Base-by-base conservation (phyloP, 2,888 invertebrate species). In the Pandemis heparana region DNA sequence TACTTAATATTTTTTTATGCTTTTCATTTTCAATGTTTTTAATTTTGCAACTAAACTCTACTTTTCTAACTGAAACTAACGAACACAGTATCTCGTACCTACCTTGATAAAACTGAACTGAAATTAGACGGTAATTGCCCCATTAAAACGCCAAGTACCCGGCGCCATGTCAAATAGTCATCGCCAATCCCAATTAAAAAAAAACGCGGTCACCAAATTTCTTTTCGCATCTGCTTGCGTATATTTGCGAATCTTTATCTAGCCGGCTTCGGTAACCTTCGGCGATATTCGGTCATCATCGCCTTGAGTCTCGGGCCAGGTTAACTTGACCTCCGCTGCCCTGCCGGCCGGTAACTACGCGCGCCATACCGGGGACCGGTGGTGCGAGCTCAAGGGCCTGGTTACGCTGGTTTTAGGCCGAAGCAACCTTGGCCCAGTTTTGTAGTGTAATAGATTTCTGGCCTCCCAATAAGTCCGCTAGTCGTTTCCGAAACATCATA, bases 391-490 rank as follows among this genome's bases (percentile, higher is more conserved):
- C 76, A 79, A 81, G 82, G 83, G 81, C 81, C 80, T 62, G 18
- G 12, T 12, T 74, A 74, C n/a, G 10, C 12, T 66, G 70, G 66
- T 74, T 56, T 2, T 74, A 63, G 66, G 66, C 61, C 70, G 61
- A 59, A 18, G 70, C 79, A 87, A 87, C 92, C 92, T 92, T 92
- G 92, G 89, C 92, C 92, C 80, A 92, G 64, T 80, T 87, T 84
- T 90, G 90, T 91, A 89, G 81, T 82, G 80, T 73, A 85, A 82
- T 81, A 81, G 85, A 85, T 86, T 85, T 84, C 85, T 82, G 84
- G 88, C 88, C 89, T 91, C 91, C 90, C 89, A 87, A 83, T 86
- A 78, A 71, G 67, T 63, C 56, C 67, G 61, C 61, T 60, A 32
- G 68, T 59, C 61, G 67, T 39, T 60, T 59, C 53, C 41, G 67